These are phyloP conservation scores for Cantharis rustica DNA, from an alignment of 2,888 invertebrate species.

Conservation along the genomic window DNA sequence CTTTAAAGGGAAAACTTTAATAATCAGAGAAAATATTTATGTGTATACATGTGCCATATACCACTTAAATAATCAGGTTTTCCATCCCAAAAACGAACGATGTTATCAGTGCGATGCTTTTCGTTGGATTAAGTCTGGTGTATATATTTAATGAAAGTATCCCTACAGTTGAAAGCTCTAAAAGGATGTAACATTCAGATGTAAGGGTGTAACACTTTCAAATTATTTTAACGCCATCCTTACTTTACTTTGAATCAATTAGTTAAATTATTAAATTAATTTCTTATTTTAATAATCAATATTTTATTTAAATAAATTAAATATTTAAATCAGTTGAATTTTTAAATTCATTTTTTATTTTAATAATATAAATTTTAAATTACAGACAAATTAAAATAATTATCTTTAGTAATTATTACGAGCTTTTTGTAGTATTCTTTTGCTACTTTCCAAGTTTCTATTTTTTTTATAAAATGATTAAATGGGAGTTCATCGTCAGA, in stretches of 20 bases:
- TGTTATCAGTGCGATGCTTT: conserved; percentile 29
- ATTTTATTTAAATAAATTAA: too few relatives aligned
- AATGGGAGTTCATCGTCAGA: too few relatives aligned
- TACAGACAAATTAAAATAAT: background rate
- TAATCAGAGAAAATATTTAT: background rate
- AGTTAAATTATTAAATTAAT: background rate
- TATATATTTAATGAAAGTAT: conserved; percentile 28
- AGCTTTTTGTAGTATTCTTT: too few relatives aligned
- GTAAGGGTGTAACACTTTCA: conserved; percentile 15
- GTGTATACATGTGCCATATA: background rate
- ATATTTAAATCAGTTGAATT: too few relatives aligned
- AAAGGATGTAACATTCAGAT: conserved; percentile 20
- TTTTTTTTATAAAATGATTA: too few relatives aligned
- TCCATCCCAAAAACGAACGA: conserved; percentile 21
- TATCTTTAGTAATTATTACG: too few relatives aligned
- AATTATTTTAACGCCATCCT: conserved; percentile 7
- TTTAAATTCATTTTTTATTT: background rate
- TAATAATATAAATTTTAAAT: background rate
- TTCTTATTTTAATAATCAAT: background rate
- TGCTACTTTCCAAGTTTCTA: too few relatives aligned
- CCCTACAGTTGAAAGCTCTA: conserved; percentile 9
- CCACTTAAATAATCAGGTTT: conserved; percentile 17
- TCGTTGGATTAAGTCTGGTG: conserved; percentile 30
- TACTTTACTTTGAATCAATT: background rate
- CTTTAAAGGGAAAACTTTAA: background rate